Conservation (phyloP, 30 jellyfish, hydroid and myxozoan species). For the Aurelia sp. region DNA sequence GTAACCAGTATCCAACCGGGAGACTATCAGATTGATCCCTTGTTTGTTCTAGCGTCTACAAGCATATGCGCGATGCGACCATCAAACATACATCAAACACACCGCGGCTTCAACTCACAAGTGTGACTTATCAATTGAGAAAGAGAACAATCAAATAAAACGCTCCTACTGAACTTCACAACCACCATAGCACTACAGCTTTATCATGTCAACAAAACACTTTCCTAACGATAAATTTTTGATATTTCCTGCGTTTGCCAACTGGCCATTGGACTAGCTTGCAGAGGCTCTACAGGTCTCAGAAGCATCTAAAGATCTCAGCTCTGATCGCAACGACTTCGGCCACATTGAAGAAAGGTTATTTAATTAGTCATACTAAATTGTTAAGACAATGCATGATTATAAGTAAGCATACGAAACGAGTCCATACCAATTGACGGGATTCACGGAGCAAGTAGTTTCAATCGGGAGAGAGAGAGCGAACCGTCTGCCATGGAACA, state of each 20-base stretch:
- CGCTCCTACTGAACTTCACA: conserved; percentile 13
- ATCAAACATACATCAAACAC: conserved; percentile 53
- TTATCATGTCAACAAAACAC: conserved; percentile 33
- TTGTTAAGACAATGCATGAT: no score
- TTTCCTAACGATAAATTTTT: conserved; percentile 16
- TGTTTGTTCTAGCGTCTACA: conserved; percentile 71
- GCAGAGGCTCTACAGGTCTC: no score
- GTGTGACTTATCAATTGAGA: conserved; percentile 62
- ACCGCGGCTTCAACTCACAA: conserved; percentile 61
- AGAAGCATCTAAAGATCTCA: no score
- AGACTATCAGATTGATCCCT: conserved; percentile 48
- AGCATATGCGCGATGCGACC: conserved; percentile 74
- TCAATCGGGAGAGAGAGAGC: background rate
- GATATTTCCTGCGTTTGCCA: conserved; percentile 2
- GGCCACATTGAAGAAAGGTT: no score
- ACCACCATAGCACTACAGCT: conserved; percentile 20
- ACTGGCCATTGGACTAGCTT: background rate
- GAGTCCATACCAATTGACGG: no score
- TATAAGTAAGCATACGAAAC: no score
- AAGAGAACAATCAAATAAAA: conserved; percentile 36
- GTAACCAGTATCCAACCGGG: conserved; percentile 60
- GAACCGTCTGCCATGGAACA: background rate
- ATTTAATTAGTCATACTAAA: no score
- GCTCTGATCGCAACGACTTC: no score
- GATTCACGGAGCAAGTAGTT: background rate